Base-by-base conservation (phyloP, 2,888 invertebrate species). In the Diarsia dahlii region DNA sequence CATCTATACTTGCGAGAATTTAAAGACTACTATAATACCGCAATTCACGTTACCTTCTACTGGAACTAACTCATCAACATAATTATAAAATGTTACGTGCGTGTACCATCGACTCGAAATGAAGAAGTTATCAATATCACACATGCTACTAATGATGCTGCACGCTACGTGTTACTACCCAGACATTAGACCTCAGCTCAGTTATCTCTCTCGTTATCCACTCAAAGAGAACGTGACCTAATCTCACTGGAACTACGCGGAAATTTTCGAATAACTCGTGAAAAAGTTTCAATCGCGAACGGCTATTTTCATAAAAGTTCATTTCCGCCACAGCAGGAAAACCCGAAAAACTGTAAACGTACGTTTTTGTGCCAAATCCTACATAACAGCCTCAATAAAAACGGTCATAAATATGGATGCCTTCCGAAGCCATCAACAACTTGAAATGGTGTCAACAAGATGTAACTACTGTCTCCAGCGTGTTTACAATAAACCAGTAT, bases 371-470 rank as follows among this genome's bases (percentile, higher is more conserved):
- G 54, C 56, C 68, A 80, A 83, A 18, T 83, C 34, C 52, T 60
- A 56, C 45, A 28, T 64, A 64, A 67, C 63, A 28, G n/a, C 72
- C 52, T 60, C 58, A 56, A 79, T 84, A 72, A 81, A 81, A 72
- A 62, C 52, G 68, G 34, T 34, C 60, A 46, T 71, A 78, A 78
- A 81, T 78, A 83, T 79, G 58, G 67, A 78, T 68, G 64, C 67
- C 23, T 71, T 58, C 76, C 69, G 20, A 63, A 81, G 60, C 64
- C n/a, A 70, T 76, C 65, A 77, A 84, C 54, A 74, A 81, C 50
- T 52, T 52, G 63, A 73, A 84, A 84, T 71, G 45, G 78, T 84
- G 83, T 82, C 83, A 85, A 81, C 70, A n/a, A 71, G 28, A 62
- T 66, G 74, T 74, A 63, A 52, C 62, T 45, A 56, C 62, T 20